Base-by-base conservation (phyloP, 2,113 vertebrate species). In the Colius striatus region DNA sequence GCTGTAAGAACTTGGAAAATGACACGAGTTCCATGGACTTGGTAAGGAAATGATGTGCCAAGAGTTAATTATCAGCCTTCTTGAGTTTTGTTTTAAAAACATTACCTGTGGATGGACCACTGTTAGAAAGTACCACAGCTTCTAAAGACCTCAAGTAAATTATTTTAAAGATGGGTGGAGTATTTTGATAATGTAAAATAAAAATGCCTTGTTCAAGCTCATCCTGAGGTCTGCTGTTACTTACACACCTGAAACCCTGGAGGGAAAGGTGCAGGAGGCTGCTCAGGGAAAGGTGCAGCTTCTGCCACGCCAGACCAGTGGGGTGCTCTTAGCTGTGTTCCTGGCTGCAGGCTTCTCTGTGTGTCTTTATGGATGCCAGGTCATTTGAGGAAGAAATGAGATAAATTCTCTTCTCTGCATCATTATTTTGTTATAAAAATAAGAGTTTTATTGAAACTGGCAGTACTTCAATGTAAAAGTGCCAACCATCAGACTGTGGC, bases 61-160 rank as follows among this genome's bases (percentile, higher is more conserved):
- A 74, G 47, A 87, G 57, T 63, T 77, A 19, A 70, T 57, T 63
- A 70, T 27, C 21, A 16, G 38, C 80, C 18, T 13, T 30, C 53
- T 27, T 53, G 47, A 86, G 21, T 9, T 87, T 41, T 41, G 38
- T 41, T 86, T 61, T 66, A 66, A 87, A 70, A 66, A 68, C 30
- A 8, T 34, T 55, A 61, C 41, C 34, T n/a, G 36, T 20, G 47
- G 47, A 50, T 48, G 94, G 92, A 92, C 86, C 72, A 81, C 43
- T 77, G 5, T 0, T 77, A 15, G 77, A 82, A 75, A 45, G 62
- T 48, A 48, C 30, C 61, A 43, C 75, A 75, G 65, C 60, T 77
- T 62, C 73, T 87, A 23, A 88, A 86, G 61, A 43, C 50, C 4
- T 13, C 45, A 77, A 93, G 50, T 97, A 95, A 96, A 75, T 96